A percentile compares a stretch with the other conserved stretches of the same genome.
Conservation (phyloP, 1,140 invertebrate species). For the Hesperophylax magnus region DNA sequence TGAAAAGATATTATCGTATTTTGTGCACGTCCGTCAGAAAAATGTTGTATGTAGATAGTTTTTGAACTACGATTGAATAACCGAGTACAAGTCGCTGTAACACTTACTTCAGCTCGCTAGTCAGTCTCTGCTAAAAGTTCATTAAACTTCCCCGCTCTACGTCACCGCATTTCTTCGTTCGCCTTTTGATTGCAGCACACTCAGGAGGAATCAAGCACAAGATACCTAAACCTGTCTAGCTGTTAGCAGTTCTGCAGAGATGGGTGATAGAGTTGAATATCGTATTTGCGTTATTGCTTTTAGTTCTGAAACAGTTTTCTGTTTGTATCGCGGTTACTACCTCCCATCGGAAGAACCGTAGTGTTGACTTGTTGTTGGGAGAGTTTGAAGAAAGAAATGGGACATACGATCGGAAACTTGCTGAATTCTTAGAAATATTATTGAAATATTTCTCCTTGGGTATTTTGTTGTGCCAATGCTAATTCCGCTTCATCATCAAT, state of each 20-base stretch:
- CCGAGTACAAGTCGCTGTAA: background rate
- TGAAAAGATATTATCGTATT: too few species aligned
- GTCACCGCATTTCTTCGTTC: conserved; percentile 54
- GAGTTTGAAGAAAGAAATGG: conserved; percentile 11
- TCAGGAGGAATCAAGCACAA: background rate
- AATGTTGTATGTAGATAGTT: too few species aligned
- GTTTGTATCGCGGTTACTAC: background rate
- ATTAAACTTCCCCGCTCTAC: conserved; percentile 46
- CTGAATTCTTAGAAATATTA: conserved; percentile 18
- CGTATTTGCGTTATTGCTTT: too few species aligned
- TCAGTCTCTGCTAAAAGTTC: conserved; percentile 27
- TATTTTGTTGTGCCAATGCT: background rate
- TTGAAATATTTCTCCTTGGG: conserved; percentile 11
- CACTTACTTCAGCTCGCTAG: conserved; percentile 29
- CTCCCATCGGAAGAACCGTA: conserved; percentile 12
- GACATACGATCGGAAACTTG: background rate
- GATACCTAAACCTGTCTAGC: background rate
- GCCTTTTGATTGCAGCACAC: conserved; percentile 19
- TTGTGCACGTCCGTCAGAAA: too few species aligned
- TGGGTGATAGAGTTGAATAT: background rate
- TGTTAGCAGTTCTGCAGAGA: too few species aligned
- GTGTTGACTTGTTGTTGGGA: conserved; percentile 9
- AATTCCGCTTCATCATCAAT: too few species aligned
- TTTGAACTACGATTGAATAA: background rate
- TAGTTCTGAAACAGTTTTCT: background rate